A percentile compares a stretch with the other conserved stretches of the same genome.
Evolutionary conservation across 2,888 invertebrate species (phyloP).

Genomic region (Notodonta ziczac): DNA sequence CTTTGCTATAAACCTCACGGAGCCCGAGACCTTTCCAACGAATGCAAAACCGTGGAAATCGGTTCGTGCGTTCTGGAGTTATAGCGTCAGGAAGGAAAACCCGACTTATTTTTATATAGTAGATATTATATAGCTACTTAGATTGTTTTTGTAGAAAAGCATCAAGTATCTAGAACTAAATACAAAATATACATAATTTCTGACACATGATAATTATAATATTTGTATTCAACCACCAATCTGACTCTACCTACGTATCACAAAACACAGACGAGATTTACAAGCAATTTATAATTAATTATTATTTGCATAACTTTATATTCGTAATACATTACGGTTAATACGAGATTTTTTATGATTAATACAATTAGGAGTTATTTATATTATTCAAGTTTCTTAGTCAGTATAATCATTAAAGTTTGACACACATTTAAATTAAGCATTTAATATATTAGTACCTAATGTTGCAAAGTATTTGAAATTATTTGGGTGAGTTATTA

Average conservation of each 20-base stretch:
- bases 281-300: constrained; percentile 41
- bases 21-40: too few relatives aligned
- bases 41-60: too few relatives aligned
- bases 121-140: too few relatives aligned
- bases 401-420: neutral
- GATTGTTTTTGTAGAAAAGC: too few relatives aligned
- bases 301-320: constrained; percentile 27
- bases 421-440: constrained; percentile 19
- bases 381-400: neutral
- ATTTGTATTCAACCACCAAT: constrained; percentile 12
- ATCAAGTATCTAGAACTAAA: too few relatives aligned
- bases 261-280: constrained; percentile 64
- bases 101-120: too few relatives aligned
- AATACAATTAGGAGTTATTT: constrained; percentile 13
- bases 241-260: constrained; percentile 52
- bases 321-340: constrained; percentile 35
- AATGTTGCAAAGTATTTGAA: constrained; percentile 28
- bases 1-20: too few relatives aligned
- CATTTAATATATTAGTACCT: constrained; percentile 13
- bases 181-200: neutral
- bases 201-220: constrained; percentile 17
- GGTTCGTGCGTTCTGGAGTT: too few relatives aligned
- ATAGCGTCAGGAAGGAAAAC: too few relatives aligned
- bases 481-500: constrained; percentile 10
- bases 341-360: constrained; percentile 17